Base-by-base conservation (phyloP, 2,888 invertebrate species). In the Conus canariensis region DNA sequence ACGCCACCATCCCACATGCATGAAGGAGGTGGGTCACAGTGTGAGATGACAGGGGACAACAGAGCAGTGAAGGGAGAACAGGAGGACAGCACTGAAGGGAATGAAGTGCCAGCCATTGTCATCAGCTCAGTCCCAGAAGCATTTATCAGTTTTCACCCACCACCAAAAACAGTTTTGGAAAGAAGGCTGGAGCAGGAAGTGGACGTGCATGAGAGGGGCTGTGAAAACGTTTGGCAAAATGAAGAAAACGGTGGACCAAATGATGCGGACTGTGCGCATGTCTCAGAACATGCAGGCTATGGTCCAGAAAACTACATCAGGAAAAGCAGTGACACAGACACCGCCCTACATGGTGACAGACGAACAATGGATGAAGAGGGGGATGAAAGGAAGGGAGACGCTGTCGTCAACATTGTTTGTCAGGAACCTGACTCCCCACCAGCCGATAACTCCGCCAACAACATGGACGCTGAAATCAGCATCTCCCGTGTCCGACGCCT, bases 341-440 rank as follows among this genome's bases (percentile, higher is more conserved):
- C 25, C 22, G 3, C 60, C 4, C 16, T 16, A 70, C 14, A 70
- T 22, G 14, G 16, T 1, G 19, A 16, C 19, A 22, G 22, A 58
- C 8, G 22, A 83, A 22, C 19, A 5, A 22, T 19, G 58, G 56
- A 16, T 1, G 22, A 58, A 56, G 56, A 22, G 58, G 22, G 6
- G 22, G 9, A 22, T 58, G 82, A 22, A 4, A 9, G 9, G 58
- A 83, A 25, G 4, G 22, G 14, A 19, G 77, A 80, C n/a, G n/a
- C 10, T 25, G 60, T 14, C 25, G 45, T 86, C 60, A 25, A 30
- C 86, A 86, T 86, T 30, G 45, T 86, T 12, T 86, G 67, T 19
- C 25, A 60, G 12, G 86, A 45, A 45, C 86, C 86, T 1, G 86
- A 86, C 67, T 67, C 86, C 19, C 86, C 67, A 22, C 45, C 86